Conservation (phyloP, 2,888 invertebrate species). For the Caprella mutica region DNA sequence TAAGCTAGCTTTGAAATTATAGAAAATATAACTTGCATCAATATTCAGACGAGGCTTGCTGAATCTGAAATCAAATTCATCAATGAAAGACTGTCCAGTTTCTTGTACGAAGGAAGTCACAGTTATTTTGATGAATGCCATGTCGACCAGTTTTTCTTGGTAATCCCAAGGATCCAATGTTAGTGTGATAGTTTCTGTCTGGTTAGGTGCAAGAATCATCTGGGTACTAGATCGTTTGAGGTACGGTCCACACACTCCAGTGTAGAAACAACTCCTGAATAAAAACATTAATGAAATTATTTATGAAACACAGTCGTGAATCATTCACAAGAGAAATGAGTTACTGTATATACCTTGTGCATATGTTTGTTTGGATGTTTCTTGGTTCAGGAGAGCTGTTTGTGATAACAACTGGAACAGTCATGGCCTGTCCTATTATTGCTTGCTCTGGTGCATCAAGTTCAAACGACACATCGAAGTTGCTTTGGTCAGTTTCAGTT, state of each 20-base stretch:
- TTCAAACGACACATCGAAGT: conserved; percentile 40
- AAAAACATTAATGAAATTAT: conserved; percentile 42
- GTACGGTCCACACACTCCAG: conserved; percentile 53
- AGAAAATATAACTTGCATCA: conserved; percentile 44
- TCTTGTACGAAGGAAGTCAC: conserved; percentile 59
- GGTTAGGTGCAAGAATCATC: conserved; percentile 48
- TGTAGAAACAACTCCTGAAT: conserved; percentile 55
- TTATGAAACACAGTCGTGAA: neutral
- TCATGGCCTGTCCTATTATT: conserved; percentile 55
- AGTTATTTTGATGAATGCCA: conserved; percentile 57
- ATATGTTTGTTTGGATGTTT: conserved; percentile 52
- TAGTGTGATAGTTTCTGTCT: conserved; percentile 43
- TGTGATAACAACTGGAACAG: conserved; percentile 54
- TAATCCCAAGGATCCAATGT: conserved; percentile 57
- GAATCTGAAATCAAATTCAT: conserved; percentile 59
- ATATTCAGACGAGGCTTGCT: conserved; percentile 56
- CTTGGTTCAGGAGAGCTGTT: conserved; percentile 53
- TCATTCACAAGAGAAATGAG: neutral
- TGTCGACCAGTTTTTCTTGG: conserved; percentile 56
- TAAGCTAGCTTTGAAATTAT: neutral
- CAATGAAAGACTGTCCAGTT: conserved; percentile 60
- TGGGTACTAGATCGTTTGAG: conserved; percentile 52
- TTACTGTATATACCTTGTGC: conserved; percentile 41
- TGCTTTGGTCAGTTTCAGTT: conserved; percentile 41
- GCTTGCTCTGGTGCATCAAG: conserved; percentile 54